Evolutionary conservation across 1,140 invertebrate genomes (phyloP).

Genomic region (Drosophila sechellia): DNA sequence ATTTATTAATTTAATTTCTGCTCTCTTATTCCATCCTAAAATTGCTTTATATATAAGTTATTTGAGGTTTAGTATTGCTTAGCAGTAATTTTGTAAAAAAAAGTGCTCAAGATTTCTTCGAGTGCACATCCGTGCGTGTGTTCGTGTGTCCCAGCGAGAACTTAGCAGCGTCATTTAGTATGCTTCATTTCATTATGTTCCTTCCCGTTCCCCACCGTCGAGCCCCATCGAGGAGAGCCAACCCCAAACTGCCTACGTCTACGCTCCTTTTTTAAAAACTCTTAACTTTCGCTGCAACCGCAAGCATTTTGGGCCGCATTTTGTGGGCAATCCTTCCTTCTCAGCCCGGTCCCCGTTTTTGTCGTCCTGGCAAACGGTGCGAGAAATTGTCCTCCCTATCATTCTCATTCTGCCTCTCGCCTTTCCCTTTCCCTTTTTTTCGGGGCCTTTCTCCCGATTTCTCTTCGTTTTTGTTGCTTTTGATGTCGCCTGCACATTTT

Average conservation of each 20-base stretch:
- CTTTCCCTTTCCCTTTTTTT: constrained; percentile 6
- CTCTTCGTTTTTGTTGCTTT: constrained; percentile 52
- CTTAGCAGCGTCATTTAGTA: constrained; percentile 81
- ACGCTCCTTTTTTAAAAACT: constrained; percentile 57
- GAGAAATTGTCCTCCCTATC: constrained; percentile 79
- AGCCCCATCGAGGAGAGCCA: not conserved
- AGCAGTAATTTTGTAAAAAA: no score
- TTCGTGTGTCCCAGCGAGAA: constrained; percentile 55
- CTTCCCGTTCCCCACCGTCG: constrained; percentile 10
- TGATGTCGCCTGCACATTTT: constrained; percentile 77
- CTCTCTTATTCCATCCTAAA: no score
- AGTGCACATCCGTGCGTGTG: constrained; percentile 19
- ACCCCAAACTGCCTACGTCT: constrained; percentile 24
- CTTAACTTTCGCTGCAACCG: constrained; percentile 80
- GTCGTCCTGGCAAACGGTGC: constrained; percentile 65
- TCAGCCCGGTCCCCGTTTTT: constrained; percentile 16
- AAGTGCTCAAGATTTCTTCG: constrained; percentile 5
- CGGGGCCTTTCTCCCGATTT: not conserved
- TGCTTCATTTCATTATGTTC: constrained; percentile 80
- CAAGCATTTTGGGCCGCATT: constrained; percentile 76
- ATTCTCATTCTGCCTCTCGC: constrained; percentile 7
- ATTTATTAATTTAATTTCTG: no score
- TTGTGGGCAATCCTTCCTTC: constrained; percentile 76
- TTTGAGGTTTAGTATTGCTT: no score
- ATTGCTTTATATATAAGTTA: no score